Conservation (phyloP, 2,797 vertebrate species). For the Trachops cirrhosus region DNA sequence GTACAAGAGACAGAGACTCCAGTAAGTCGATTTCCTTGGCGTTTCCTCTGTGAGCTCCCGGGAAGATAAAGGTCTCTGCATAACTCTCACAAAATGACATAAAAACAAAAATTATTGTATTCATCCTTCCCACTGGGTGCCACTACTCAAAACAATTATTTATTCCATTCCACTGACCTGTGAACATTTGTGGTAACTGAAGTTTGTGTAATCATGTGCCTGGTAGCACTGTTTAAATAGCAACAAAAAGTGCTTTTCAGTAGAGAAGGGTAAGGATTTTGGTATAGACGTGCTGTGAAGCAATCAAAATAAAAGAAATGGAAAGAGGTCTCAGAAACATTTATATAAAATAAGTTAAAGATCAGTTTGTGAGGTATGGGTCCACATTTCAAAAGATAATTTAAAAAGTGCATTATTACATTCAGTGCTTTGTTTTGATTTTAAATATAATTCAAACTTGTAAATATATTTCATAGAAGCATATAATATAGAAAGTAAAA, state of each 20-base stretch:
- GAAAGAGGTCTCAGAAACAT: background rate
- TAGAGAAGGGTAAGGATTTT: background rate
- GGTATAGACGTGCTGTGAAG: background rate
- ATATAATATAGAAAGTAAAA: background rate
- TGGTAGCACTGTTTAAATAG: background rate
- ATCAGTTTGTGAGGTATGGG: background rate
- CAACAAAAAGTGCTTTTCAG: background rate
- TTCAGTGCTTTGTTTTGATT: background rate
- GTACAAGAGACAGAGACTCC: background rate
- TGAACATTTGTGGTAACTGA: background rate
- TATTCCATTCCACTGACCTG: background rate
- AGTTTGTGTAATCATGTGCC: background rate
- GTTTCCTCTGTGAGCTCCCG: background rate
- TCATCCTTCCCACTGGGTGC: background rate
- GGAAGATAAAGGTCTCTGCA: background rate
- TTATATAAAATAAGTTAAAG: background rate
- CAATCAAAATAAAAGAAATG: background rate
- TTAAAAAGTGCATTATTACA: background rate
- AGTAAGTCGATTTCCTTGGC: background rate
- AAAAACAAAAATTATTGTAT: background rate
- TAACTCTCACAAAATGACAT: background rate
- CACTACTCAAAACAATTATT: background rate
- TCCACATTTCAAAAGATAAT: background rate
- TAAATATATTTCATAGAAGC: background rate
- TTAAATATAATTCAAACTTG: background rate